Evolutionary conservation across 2,888 invertebrate species (phyloP), one percentile per base, ranked within the genome.

Genomic region (Ectemnius cavifrons): DNA sequence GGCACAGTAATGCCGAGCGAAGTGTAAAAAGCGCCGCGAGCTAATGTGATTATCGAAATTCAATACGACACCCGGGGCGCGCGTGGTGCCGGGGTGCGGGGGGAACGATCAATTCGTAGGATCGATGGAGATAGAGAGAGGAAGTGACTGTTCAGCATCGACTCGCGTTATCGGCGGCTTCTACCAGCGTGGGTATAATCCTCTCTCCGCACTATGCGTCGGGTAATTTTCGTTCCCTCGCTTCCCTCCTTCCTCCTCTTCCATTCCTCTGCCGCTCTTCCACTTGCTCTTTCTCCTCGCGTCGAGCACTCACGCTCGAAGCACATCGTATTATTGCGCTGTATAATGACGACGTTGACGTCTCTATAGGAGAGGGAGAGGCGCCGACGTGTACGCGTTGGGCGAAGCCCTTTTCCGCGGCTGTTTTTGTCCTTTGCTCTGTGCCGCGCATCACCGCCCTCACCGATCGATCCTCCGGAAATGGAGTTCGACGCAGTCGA

Each of bases 201-300:
- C 46, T 52, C 60, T 60, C 56, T 37, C 0, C 58, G 60, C 59
- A 63, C 28, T 45, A 56, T 49, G 59, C 47, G 58, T 65, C 63
- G 62, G 79, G 75, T 75, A 81, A 82, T 80, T 78, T 78, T 75
- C 83, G 52, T 67, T 28, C 70, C 65, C 57, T 57, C 37, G 45
- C 70, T 16, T 14, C 63, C 49, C 61, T 11, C 8, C 37, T 6
- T 1, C 8, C 37, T 37, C 37, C 2, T 37, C 37, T 11, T 37
- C 64, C 20, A 2, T 64, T 8, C 18, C 23, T 62, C 47, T 18
- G 37, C 46, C 11, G 13, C 60, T 63, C 20, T 28, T 37, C 37
- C 37, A 37, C 37, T 52, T 52, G 52, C 52, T 52, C 52, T 52
- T 52, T 14, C 16, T 52, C 52, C n/a, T 14, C 52, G 52, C 16